Conservation (phyloP, 2,797 vertebrate species). For the Sebastes nivosus region DNA sequence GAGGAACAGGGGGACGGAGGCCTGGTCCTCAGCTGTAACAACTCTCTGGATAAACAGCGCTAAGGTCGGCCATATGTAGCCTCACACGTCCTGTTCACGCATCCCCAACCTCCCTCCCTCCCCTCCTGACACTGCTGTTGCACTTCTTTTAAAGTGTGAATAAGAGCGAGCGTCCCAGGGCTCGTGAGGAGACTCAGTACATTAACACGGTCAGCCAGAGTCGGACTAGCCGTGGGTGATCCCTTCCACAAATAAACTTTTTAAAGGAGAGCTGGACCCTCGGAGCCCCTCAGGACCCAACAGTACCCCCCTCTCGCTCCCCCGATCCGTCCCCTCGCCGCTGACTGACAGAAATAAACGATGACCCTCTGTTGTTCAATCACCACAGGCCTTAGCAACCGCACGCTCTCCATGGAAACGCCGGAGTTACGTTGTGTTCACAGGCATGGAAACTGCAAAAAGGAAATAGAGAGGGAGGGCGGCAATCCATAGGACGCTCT, state of each 20-base stretch:
- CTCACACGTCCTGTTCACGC: conserved; percentile 13
- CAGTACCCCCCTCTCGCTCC: not conserved
- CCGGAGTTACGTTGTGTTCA: conserved; percentile 54
- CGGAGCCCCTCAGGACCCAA: conserved; percentile 9
- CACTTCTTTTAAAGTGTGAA: conserved; percentile 67
- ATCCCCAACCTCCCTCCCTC: not conserved
- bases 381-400: conserved; percentile 79
- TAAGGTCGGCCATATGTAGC: conserved; percentile 66
- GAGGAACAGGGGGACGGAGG: conserved; percentile 58
- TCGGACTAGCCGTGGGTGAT: conserved; percentile 49
- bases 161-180: conserved; percentile 49
- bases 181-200: conserved; percentile 52
- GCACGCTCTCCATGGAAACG: conserved; percentile 80
- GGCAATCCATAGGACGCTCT: conserved; percentile 50
- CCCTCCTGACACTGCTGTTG: conserved; percentile 26
- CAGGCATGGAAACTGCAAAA: conserved; percentile 49
- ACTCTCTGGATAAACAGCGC: conserved; percentile 72
- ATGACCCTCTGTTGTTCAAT: conserved; percentile 79
- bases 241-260: conserved; percentile 67
- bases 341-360: conserved; percentile 81
- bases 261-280: conserved; percentile 33
- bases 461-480: conserved; percentile 29
- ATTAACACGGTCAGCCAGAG: conserved; percentile 61
- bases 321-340: conserved; percentile 25
- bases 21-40: conserved; percentile 76